phyloP scores from a whole-genome alignment of 2,888 invertebrate genomes.

The Calliphora vomitoria region DNA sequence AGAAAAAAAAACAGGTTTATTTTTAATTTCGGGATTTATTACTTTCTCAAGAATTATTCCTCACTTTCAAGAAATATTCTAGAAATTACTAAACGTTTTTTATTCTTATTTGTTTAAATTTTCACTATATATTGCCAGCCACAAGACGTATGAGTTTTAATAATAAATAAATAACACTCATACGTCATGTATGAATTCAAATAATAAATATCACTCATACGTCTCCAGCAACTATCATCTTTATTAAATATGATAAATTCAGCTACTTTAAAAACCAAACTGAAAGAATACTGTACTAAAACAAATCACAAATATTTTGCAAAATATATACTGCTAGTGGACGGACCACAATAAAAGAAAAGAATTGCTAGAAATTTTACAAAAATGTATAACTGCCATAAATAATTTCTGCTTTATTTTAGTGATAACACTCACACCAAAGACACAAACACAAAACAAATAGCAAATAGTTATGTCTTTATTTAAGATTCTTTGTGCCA shows the following conservation, averaged over 20 bases:
- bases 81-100: too few species aligned
- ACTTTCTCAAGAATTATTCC: too few species aligned
- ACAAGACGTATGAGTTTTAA: slow-evolving; percentile 13
- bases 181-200: not conserved
- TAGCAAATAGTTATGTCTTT: slow-evolving; percentile 25
- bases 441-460: not conserved
- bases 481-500: not conserved
- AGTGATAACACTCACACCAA: slow-evolving; percentile 12
- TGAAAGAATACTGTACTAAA: not conserved
- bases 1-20: too few species aligned
- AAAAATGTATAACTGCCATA: slow-evolving; percentile 20
- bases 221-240: not conserved
- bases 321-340: not conserved
- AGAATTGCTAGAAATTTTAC: not conserved
- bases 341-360: not conserved
- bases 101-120: too few species aligned
- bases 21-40: too few species aligned
- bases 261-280: not conserved
- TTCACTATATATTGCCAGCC: not conserved
- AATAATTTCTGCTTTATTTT: not conserved
- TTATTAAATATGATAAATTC: slow-evolving; percentile 15
- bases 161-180: not conserved
- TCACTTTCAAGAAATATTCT: too few species aligned
- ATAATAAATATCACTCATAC: slow-evolving; percentile 52
- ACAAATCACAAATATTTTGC: not conserved